Conservation (phyloP, 1,140 invertebrate species). For the Drosophila athabasca region DNA sequence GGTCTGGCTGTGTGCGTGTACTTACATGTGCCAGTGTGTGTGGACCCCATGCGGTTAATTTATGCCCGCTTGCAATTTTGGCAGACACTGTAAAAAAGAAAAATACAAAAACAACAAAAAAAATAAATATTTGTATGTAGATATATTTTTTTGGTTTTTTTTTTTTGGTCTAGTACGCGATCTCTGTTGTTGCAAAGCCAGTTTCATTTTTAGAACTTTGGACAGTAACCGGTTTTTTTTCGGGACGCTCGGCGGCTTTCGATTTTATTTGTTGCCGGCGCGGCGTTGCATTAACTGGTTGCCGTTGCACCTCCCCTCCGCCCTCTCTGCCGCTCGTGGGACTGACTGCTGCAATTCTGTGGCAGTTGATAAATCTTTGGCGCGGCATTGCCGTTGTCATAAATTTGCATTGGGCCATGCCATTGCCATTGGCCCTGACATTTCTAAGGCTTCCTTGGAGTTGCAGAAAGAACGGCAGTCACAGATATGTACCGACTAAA, state of each 20-base stretch:
- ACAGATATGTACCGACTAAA: too few relatives aligned
- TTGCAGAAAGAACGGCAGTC: slow-evolving; percentile 24
- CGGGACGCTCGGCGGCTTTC: slow-evolving; percentile 67
- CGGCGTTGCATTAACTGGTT: slow-evolving; percentile 64
- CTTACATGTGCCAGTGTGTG: too few relatives aligned
- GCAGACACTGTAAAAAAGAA: slow-evolving; percentile 70
- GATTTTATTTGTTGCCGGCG: slow-evolving; percentile 77
- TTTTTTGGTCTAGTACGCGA: slow-evolving; percentile 69
- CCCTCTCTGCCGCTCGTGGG: too few relatives aligned
- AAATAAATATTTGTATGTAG: slow-evolving; percentile 46
- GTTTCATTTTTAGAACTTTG: slow-evolving; percentile 81
- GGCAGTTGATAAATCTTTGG: slow-evolving; percentile 77
- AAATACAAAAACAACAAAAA: slow-evolving; percentile 47
- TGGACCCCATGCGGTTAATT: slow-evolving; percentile 81
- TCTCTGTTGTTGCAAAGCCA: slow-evolving; percentile 55
- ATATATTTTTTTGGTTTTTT: too few relatives aligned
- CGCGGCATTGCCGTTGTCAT: slow-evolving; percentile 75
- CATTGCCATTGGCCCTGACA: slow-evolving; percentile 81
- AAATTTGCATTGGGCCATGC: slow-evolving; percentile 81
- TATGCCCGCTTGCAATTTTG: slow-evolving; percentile 81
- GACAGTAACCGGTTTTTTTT: slow-evolving; percentile 72
- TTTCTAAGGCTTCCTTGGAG: slow-evolving; percentile 78
- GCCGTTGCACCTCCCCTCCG: slow-evolving; percentile 8
- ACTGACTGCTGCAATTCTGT: slow-evolving; percentile 50
- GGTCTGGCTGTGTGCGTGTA: slow-evolving; percentile 40